phyloP scores from a whole-genome alignment of 2,888 invertebrate genomes.

The Eugnorisma glareosa region DNA sequence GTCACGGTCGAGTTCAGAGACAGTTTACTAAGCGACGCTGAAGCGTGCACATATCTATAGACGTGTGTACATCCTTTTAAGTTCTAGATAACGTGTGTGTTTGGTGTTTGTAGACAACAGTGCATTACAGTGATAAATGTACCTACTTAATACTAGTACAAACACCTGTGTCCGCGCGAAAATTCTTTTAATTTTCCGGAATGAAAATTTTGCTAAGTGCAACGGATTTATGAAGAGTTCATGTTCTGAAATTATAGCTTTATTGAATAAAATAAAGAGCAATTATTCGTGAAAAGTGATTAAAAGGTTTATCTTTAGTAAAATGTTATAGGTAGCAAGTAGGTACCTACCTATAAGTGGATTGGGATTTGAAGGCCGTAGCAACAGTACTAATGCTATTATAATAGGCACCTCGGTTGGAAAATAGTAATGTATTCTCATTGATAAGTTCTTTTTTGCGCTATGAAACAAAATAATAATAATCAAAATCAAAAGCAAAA shows the following conservation, averaged over 20 bases:
- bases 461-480: neutral
- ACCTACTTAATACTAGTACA: neutral
- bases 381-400: constrained; percentile 17
- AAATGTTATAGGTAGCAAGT: neutral
- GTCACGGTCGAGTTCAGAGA: constrained; percentile 59
- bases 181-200: neutral
- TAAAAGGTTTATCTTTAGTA: neutral
- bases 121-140: constrained; percentile 47
- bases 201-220: neutral
- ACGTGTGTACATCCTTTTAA: constrained; percentile 56
- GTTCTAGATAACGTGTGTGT: constrained; percentile 30
- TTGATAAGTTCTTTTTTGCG: neutral
- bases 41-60: constrained; percentile 64
- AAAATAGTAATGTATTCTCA: neutral
- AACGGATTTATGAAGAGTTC: neutral
- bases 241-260: constrained; percentile 1
- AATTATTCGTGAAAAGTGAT: constrained; percentile 12
- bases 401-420: neutral
- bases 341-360: too few relatives aligned
- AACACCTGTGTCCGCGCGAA: neutral
- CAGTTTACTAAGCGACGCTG: constrained; percentile 76
- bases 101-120: constrained; percentile 29
- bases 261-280: neutral
- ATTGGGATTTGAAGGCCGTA: neutral
- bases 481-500: too few relatives aligned